These are phyloP conservation scores for Anguilla megastoma DNA, from an alignment of 2,797 vertebrate genomes.

Conservation along the genomic window DNA sequence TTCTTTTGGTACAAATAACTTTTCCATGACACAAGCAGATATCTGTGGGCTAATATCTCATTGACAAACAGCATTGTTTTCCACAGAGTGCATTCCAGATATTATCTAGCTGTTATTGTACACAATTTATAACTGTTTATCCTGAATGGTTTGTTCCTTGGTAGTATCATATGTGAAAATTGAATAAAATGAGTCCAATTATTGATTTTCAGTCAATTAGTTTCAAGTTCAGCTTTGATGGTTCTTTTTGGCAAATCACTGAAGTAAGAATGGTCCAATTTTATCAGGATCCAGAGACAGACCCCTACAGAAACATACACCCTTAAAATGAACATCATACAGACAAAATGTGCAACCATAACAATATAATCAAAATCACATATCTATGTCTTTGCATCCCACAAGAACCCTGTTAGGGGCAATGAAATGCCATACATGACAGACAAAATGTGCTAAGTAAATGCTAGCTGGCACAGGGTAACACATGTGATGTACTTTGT, in stretches of 20 bases:
- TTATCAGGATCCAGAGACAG: background rate
- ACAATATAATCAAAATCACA: background rate
- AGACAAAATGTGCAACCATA: background rate
- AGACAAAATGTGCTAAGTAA: background rate
- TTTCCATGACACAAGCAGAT: background rate
- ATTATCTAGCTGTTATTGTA: slow-evolving; percentile 47
- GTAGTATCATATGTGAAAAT: background rate
- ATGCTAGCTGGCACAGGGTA: background rate
- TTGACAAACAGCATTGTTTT: slow-evolving; percentile 29
- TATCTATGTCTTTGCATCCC: background rate
- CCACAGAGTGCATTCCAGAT: slow-evolving; percentile 64
- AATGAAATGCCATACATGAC: background rate
- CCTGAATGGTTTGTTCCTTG: background rate
- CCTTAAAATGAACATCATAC: background rate
- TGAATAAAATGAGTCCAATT: background rate
- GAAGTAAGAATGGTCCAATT: background rate
- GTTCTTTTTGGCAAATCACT: background rate
- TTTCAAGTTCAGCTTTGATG: background rate
- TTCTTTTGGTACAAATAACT: background rate
- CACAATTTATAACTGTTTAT: background rate
- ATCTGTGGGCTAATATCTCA: slow-evolving; percentile 7
- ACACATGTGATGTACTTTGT: background rate
- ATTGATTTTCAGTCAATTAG: background rate
- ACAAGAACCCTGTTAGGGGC: background rate
- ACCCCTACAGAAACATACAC: background rate